A percentile compares a stretch with the other conserved stretches of the same genome.
These are phyloP conservation scores for Calliopum simillimum DNA, from an alignment of 2,888 invertebrate genomes.

Conservation along the genomic window DNA sequence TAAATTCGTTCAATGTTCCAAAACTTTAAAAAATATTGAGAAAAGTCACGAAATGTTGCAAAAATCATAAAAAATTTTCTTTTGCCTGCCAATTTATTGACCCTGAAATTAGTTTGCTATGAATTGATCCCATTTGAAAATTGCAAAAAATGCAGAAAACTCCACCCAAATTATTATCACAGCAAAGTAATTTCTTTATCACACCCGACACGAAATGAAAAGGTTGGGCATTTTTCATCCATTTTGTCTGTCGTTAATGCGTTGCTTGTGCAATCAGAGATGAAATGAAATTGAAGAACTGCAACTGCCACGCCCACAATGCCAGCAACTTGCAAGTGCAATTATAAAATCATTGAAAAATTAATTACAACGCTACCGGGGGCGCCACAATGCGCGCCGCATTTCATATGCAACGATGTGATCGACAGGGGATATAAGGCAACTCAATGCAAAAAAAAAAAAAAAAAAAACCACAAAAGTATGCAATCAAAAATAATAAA, in stretches of 20 bases:
- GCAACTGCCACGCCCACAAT: too few species aligned
- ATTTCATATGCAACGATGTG: slow-evolving; percentile 1
- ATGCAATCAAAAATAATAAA: background rate
- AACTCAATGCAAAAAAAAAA: background rate
- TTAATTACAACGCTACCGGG: slow-evolving; percentile 4
- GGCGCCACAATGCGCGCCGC: background rate
- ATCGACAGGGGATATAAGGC: background rate
- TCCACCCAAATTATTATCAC: slow-evolving; percentile 12
- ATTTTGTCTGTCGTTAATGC: too few species aligned
- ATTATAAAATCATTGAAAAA: slow-evolving; percentile 23
- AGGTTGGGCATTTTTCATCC: too few species aligned
- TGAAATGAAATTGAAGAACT: background rate
- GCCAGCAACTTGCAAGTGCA: background rate
- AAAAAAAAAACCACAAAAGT: slow-evolving; percentile 6
- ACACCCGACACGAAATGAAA: background rate
- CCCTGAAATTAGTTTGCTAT: too few species aligned
- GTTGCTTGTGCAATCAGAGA: background rate
- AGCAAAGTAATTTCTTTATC: slow-evolving; percentile 23
- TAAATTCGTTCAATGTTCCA: too few species aligned
- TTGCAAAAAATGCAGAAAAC: background rate
- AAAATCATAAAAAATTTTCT: too few species aligned
- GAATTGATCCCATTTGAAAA: background rate
- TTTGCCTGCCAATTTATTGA: too few species aligned
- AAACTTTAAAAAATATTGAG: too few species aligned
- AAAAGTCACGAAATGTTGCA: too few species aligned